Base-by-base conservation (phyloP, 1,140 invertebrate species). In the Holotrichia oblita region DNA sequence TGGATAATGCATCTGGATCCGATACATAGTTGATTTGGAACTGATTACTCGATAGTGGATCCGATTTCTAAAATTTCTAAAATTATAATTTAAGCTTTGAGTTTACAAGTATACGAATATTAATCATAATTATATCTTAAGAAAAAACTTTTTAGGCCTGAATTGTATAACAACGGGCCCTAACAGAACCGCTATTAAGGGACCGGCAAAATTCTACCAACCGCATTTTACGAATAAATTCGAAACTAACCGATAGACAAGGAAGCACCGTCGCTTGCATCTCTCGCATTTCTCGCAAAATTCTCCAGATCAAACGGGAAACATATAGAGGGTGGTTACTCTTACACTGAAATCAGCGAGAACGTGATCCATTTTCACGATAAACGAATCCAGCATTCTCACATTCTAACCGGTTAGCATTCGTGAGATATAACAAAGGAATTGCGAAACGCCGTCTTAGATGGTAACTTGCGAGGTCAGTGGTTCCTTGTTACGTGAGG, bases 301-400 rank as follows among this genome's bases (percentile, higher is more conserved):
- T 85, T 85, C 85, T 85, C 17, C 84, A 85, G 86, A 87, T 87
- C 86, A 87, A 87, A 86, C 85, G 86, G 86, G 85, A 87, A 87
- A 84, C 86, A 86, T 87, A 86, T 87, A 87, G 86, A 84, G 84
- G 85, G 85, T 85, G 85, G 85, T 86, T 86, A 86, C 85, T 83
- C 82, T 83, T 84, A 84, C 84, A 79, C 80, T 34, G 27, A 48
- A 48, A 8, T 64, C 72, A 27, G 4, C 79, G 76, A 82, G 85
- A 85, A 78, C 81, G 84, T 83, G 82, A 83, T 42, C 27, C 24
- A 24, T 55, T n/a, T 14, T 9, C 9, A 3, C 61, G 12, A 10
- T 14, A 44, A 41, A 24, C 0, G 20, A n/a, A 20, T n/a, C 40
- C 14, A 27, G 20, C 17, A 9, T 24, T 3, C 14, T 81, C 79